Conservation (phyloP, 2,797 vertebrate species). For the Ctenochaetus hawaiiensis region DNA sequence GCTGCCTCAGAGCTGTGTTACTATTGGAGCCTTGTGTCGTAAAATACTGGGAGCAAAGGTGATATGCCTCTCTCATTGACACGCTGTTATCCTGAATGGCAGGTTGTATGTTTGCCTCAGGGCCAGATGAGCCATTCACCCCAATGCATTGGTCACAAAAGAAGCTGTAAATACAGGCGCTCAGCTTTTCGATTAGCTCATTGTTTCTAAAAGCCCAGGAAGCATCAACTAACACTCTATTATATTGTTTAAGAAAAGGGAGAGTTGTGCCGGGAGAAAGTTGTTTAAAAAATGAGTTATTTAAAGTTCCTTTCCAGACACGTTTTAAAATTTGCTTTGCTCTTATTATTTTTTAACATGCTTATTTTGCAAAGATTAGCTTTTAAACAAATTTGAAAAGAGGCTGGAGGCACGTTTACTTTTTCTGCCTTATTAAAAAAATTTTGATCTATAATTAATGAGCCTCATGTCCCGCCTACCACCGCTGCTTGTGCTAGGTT, state of each 20-base stretch:
- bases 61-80: constrained; percentile 48
- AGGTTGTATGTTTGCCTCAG: constrained; percentile 47
- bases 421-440: too few species aligned
- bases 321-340: too few species aligned
- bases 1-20: constrained; percentile 50
- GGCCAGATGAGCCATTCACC: constrained; percentile 49
- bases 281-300: constrained; percentile 12
- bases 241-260: constrained; percentile 26
- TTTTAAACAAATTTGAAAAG: too few species aligned
- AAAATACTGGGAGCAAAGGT: constrained; percentile 54
- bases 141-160: constrained; percentile 51
- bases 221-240: constrained; percentile 59
- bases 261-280: constrained; percentile 31
- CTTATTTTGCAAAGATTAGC: too few species aligned
- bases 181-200: constrained; percentile 56
- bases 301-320: too few species aligned
- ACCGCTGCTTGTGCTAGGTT: too few species aligned
- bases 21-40: constrained; percentile 40
- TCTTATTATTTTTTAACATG: too few species aligned
- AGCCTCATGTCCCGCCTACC: too few species aligned
- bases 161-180: constrained; percentile 47
- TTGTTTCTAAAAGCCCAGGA: constrained; percentile 68
- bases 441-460: too few species aligned
- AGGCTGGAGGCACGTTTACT: too few species aligned
- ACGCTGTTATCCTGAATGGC: constrained; percentile 50